Evolutionary conservation across 2,113 vertebrate species (phyloP).

Genomic region (Dinomys branickii): DNA sequence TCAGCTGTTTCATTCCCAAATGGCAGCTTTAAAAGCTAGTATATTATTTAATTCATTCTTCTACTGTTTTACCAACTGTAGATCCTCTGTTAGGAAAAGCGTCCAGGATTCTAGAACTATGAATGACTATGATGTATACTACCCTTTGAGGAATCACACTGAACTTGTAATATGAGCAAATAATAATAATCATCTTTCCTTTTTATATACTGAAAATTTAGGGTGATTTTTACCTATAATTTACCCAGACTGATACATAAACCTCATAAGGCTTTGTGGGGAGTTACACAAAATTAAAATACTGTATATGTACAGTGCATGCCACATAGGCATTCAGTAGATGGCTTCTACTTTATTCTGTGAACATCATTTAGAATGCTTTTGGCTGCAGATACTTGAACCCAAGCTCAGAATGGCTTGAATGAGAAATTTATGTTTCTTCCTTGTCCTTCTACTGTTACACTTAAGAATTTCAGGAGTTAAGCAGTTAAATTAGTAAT

Average conservation of each 20-base stretch:
- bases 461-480: background rate
- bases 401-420: conserved; percentile 10
- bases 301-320: background rate
- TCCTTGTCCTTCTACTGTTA: background rate
- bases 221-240: background rate
- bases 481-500: background rate
- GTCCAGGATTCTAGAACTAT: background rate
- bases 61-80: background rate
- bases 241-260: background rate
- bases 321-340: background rate
- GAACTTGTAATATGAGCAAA: background rate
- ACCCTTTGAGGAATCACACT: background rate
- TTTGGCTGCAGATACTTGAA: background rate
- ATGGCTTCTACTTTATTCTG: background rate
- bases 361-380: conserved; percentile 34
- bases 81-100: conserved; percentile 31
- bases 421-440: background rate
- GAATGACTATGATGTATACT: background rate
- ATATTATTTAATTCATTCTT: background rate
- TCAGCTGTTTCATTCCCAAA: conserved; percentile 28
- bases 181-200: conserved; percentile 26
- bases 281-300: conserved; percentile 33
- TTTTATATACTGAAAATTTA: conserved; percentile 19
- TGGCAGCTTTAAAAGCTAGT: conserved; percentile 16
- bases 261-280: background rate